Base-by-base conservation (phyloP, 2,113 vertebrate genomes). In the Eolophus roseicapilla region DNA sequence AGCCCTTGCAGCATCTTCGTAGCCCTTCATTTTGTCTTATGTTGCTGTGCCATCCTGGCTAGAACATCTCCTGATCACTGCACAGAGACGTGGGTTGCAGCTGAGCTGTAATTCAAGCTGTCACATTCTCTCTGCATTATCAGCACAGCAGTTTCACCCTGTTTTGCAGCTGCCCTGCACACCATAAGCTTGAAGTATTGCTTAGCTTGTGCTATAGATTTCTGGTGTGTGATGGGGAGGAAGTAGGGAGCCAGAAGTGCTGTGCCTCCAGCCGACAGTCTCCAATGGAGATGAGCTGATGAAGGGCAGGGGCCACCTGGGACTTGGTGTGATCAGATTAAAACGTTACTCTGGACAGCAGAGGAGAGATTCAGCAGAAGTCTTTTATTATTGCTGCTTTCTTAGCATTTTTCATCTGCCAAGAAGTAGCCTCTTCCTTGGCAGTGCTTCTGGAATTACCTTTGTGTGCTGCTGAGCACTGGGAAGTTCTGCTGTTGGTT, bases 11-110 rank as follows among this genome's bases (percentile, higher is more conserved):
- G 33, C 33, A 24, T 59, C 33, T 35, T 59, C 21, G 3, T 59
- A 35, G 57, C 57, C 57, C 57, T 35, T 59, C 57, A 59, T 59
- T 59, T 53, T 53, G 39, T 69, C n/a, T 18, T 41, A 1, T 0
- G 2, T 39, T 0, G 0, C 55, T 67, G 62, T 29, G 19, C 31
- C 1, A 0, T 28, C 44, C 52, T n/a, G 63, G 52, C 82, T 52
- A 13, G 53, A 52, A 33, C 1, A 3, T 3, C 41, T 76, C 43
- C 44, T 69, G 87, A 69, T 63, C 63, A 1, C 67, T 18, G 37
- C 47, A 4, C 17, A 4, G 71, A 15, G 37, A 10, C 1, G 9
- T 33, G 70, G 25, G 50, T 33, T 31, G 65, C 53, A 69, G 81
- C 92, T 55, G 80, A 74, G 70, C 37, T 50, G 10, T 57, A 39